phyloP scores from a whole-genome alignment of 2,888 invertebrate species.

The Melanostoma mellinum region DNA sequence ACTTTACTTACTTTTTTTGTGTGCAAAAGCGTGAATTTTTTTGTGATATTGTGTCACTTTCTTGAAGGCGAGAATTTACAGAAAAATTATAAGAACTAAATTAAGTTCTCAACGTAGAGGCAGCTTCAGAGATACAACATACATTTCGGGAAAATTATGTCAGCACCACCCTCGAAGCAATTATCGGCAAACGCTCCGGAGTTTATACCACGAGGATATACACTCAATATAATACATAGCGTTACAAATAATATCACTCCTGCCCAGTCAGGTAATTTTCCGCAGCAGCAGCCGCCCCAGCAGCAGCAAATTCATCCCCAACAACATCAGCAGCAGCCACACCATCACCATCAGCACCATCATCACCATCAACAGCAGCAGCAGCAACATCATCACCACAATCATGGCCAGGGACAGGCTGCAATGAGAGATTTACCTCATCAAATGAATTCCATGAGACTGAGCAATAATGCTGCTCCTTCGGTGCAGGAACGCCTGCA shows the following conservation, averaged over 20 bases:
- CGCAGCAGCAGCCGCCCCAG: constrained; percentile 49
- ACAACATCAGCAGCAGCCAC: constrained; percentile 47
- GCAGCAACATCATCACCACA: constrained; percentile 49
- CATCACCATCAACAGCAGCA: constrained; percentile 65
- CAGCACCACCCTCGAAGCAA: constrained; percentile 72
- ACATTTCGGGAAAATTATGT: constrained; percentile 61
- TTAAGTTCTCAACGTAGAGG: constrained; percentile 26
- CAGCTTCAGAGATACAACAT: constrained; percentile 20
- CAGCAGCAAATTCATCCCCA: constrained; percentile 45
- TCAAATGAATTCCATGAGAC: constrained; percentile 71
- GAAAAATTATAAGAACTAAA: constrained; percentile 34
- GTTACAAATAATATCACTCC: constrained; percentile 60
- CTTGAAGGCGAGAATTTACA: constrained; percentile 38
- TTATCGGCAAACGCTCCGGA: constrained; percentile 75
- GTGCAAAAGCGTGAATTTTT: constrained; percentile 68
- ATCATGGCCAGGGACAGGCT: constrained; percentile 46
- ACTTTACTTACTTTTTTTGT: constrained; percentile 59
- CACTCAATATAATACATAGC: constrained; percentile 63
- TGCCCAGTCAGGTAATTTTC: constrained; percentile 58
- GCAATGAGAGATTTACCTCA: constrained; percentile 64
- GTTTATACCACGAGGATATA: constrained; percentile 74
- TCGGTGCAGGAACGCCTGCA: constrained; percentile 71
- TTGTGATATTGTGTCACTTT: constrained; percentile 64
- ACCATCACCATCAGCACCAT: constrained; percentile 41
- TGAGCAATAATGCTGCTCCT: constrained; percentile 53